phyloP scores from a whole-genome alignment of 2,113 vertebrate species.

The Sinocyclocheilus grahami region DNA sequence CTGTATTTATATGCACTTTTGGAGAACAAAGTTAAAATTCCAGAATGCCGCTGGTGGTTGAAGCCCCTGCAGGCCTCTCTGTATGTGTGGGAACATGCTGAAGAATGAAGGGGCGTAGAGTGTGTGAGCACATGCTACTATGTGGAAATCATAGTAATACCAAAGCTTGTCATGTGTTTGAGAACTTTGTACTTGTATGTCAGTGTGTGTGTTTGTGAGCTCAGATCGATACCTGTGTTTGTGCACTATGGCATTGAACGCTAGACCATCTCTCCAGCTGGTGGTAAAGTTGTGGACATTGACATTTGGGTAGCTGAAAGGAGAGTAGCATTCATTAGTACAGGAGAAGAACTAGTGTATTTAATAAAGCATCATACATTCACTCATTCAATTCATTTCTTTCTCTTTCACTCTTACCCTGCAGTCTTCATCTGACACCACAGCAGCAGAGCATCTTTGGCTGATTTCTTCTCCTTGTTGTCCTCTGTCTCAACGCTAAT shows the following conservation, averaged over 20 bases:
- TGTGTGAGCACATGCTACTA: constrained; percentile 1
- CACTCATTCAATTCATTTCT: not conserved
- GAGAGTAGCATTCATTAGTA: constrained; percentile 60
- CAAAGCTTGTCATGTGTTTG: constrained; percentile 13
- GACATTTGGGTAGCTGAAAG: constrained; percentile 88
- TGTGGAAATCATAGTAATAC: constrained; percentile 24
- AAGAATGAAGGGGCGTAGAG: constrained; percentile 30
- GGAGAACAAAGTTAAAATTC: not conserved
- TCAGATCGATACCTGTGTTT: constrained; percentile 87
- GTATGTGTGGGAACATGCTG: constrained; percentile 26
- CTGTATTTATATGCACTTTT: not conserved
- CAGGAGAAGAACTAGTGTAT: not conserved
- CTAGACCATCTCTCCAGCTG: constrained; percentile 92
- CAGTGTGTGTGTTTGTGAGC: constrained; percentile 11
- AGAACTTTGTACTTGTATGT: not conserved
- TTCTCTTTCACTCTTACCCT: constrained; percentile 75
- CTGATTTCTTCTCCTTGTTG: constrained; percentile 93
- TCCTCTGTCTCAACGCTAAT: constrained; percentile 94
- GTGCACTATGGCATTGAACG: constrained; percentile 92
- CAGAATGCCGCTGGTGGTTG: constrained; percentile 28
- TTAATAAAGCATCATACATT: not conserved
- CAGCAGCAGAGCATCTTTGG: constrained; percentile 90
- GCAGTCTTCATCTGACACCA: constrained; percentile 99
- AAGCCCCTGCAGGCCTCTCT: constrained; percentile 18
- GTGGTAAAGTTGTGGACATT: constrained; percentile 96